phyloP scores from a whole-genome alignment of 2,113 vertebrate genomes.

The Cranoglanis bouderius region DNA sequence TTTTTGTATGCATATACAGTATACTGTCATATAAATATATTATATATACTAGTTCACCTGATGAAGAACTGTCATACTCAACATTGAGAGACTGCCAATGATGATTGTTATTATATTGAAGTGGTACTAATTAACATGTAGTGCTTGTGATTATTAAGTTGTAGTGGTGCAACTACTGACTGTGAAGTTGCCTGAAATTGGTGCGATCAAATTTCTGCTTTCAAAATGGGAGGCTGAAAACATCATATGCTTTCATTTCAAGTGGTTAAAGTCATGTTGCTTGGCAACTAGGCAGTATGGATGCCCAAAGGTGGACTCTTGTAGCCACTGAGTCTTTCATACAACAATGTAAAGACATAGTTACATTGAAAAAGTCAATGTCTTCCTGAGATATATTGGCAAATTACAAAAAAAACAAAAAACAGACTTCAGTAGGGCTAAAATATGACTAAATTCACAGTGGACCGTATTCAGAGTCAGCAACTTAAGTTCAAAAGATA shows the following conservation, averaged over 20 bases:
- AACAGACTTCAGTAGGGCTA: background rate
- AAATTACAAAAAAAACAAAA: background rate
- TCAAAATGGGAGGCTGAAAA: background rate
- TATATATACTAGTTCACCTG: background rate
- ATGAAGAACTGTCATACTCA: background rate
- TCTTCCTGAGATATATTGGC: background rate
- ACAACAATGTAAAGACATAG: background rate
- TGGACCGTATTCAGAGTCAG: background rate
- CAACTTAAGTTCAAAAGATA: background rate
- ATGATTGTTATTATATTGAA: background rate
- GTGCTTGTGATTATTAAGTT: background rate
- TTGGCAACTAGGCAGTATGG: background rate
- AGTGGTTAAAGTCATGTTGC: background rate
- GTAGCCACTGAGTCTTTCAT: background rate
- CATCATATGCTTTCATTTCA: slow-evolving; percentile 8
- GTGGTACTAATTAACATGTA: background rate
- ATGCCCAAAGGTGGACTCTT: background rate
- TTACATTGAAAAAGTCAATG: too few relatives aligned
- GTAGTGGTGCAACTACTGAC: background rate
- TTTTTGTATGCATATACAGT: too few relatives aligned
- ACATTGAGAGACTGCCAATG: background rate
- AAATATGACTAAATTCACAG: background rate
- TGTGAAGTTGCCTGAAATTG: background rate
- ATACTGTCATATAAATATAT: too few relatives aligned
- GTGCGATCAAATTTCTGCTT: background rate